Evolutionary conservation across 2,888 invertebrate species (phyloP), one percentile per base, ranked within the genome.

Genomic region (Esperia sulphurella): DNA sequence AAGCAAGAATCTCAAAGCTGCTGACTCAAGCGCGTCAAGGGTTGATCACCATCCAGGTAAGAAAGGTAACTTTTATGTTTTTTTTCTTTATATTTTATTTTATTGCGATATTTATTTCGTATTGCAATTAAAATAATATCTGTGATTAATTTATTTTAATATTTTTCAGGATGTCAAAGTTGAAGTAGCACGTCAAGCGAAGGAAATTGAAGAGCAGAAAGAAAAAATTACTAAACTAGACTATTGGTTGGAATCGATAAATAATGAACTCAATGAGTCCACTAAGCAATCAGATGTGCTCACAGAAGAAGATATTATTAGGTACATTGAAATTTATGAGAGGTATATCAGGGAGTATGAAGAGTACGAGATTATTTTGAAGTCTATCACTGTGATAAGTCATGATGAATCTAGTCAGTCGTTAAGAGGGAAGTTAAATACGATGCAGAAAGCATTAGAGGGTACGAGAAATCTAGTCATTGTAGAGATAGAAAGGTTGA

Each of bases 21-120:
- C 73, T 94, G 46, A 86, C 91, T 0, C 94, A 95, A 67, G 94
- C 95, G 0, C 92, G 94, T 46, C 92, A 93, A 71, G 94, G 95
- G 52, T 90, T 92, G 37, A 76, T 62, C 61, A 81, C 83, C 75
- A 84, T 90, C 75, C 75, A 90, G 88, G 90, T 90, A 85, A 86
- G 80, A 61, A 84, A 85, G 85, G 84, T 85, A 84, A 79, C 56
- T 54, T 48, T 46, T 38, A 9, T n/a, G 7, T 45, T 45, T 49
- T 12, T 40, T 46, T 39, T 43, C 39, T 33, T 46, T 6, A 45
- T 44, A 1, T 4, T 33, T 8, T 10, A 33, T 21, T 21, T 2
- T 21, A 21, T 21, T 21, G 21, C n/a, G n/a, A n/a, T 21, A 21
- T 3, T 21, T 21, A 21, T 21, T 21, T 21, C 21, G 21, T 21